phyloP scores from a whole-genome alignment of 2,888 invertebrate genomes.

The Conops quadrifasciatus region DNA sequence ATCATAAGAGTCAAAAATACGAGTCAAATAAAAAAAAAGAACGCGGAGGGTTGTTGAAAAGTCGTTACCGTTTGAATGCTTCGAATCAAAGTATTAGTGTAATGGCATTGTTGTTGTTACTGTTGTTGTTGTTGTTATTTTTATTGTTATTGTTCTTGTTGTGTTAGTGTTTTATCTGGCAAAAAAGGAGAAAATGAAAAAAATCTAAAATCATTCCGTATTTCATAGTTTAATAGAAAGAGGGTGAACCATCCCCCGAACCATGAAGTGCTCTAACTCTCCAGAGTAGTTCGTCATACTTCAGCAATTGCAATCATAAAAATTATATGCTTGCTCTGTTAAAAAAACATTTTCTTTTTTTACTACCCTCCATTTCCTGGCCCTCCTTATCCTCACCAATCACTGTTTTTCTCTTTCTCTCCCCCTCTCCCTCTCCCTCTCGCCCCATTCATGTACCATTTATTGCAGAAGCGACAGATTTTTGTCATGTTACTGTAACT shows the following conservation, averaged over 20 bases:
- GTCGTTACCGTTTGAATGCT: background rate
- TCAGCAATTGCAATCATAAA: slow-evolving; percentile 10
- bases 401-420: background rate
- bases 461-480: background rate
- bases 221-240: too few species aligned
- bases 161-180: too few species aligned
- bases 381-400: too few species aligned
- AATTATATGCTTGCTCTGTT: slow-evolving; percentile 10
- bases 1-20: background rate
- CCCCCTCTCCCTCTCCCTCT: too few species aligned
- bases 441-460: background rate
- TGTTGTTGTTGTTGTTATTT: background rate
- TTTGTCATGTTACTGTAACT: background rate
- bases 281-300: too few species aligned
- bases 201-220: too few species aligned
- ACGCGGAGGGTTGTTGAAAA: background rate
- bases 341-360: slow-evolving; percentile 25
- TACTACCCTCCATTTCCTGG: too few species aligned
- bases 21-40: background rate
- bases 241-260: too few species aligned
- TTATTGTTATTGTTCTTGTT: background rate
- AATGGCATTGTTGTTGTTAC: background rate
- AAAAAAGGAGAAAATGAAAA: too few species aligned
- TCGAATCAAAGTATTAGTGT: slow-evolving; percentile 5
- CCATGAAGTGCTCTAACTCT: too few species aligned